phyloP scores from a whole-genome alignment of 2,888 invertebrate species.

The Hirtodrosophila histrioides region DNA sequence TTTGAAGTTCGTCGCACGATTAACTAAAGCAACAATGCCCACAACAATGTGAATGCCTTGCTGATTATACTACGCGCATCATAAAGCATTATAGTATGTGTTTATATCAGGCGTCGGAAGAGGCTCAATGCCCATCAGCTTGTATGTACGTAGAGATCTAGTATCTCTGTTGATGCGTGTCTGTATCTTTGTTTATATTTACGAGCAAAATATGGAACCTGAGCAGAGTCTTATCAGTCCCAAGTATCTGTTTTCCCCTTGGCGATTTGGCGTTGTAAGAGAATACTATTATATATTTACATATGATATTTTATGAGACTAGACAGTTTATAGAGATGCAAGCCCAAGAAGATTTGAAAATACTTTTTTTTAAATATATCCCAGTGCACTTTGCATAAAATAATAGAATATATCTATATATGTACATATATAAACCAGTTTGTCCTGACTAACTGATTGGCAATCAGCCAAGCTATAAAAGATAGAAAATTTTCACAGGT shows the following conservation, averaged over 20 bases:
- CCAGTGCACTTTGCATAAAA: too few species aligned
- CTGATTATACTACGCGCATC: constrained; percentile 54
- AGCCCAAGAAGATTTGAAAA: too few species aligned
- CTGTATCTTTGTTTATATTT: constrained; percentile 24
- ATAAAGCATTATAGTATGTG: constrained; percentile 40
- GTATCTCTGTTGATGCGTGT: constrained; percentile 39
- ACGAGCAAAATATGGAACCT: neutral
- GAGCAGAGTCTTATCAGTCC: constrained; percentile 1
- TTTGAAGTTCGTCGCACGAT: constrained; percentile 76
- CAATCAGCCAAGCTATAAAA: too few species aligned
- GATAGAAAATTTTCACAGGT: too few species aligned
- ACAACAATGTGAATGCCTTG: constrained; percentile 50
- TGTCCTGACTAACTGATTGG: too few species aligned
- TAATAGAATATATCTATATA: too few species aligned
- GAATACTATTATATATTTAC: neutral
- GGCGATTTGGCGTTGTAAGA: neutral
- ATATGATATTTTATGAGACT: too few species aligned
- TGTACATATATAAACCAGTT: too few species aligned
- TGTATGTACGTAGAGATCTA: constrained; percentile 2
- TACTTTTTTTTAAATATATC: too few species aligned
- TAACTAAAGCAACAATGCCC: constrained; percentile 65
- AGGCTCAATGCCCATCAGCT: constrained; percentile 19
- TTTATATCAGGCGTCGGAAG: constrained; percentile 1
- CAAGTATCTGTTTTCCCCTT: too few species aligned
- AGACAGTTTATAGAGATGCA: too few species aligned